Conservation (phyloP, 1,140 invertebrate genomes). For the Leptestheria dahalacensis region DNA sequence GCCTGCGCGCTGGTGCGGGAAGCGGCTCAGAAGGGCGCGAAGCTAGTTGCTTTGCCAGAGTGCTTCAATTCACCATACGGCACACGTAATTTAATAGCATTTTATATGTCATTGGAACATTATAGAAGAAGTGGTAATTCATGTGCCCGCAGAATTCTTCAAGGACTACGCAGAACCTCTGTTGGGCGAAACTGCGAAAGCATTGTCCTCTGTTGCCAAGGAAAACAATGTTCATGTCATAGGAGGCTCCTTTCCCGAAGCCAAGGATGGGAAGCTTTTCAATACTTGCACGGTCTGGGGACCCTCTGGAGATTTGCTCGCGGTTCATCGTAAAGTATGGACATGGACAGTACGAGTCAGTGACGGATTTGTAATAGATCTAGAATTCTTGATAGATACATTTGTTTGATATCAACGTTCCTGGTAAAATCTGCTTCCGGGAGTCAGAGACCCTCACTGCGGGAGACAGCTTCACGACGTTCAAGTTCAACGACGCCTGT, state of each 20-base stretch:
- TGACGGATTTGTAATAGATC: neutral
- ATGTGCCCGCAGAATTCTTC: slow-evolving; percentile 53
- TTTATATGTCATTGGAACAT: neutral
- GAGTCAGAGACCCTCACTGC: slow-evolving; percentile 70
- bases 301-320: slow-evolving; percentile 51
- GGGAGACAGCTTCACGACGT: slow-evolving; percentile 57
- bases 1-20: slow-evolving; percentile 54
- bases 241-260: slow-evolving; percentile 73
- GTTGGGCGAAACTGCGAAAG: slow-evolving; percentile 54
- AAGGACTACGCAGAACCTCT: slow-evolving; percentile 70
- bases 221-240: slow-evolving; percentile 65
- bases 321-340: slow-evolving; percentile 34
- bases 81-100: slow-evolving; percentile 40
- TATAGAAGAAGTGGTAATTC: neutral
- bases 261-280: slow-evolving; percentile 49
- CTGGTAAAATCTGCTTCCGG: slow-evolving; percentile 79
- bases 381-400: slow-evolving; percentile 47
- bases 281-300: slow-evolving; percentile 87
- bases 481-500: slow-evolving; percentile 47
- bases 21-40: slow-evolving; percentile 55
- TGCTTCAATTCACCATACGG: slow-evolving; percentile 93
- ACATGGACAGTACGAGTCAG: neutral
- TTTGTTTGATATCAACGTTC: slow-evolving; percentile 89
- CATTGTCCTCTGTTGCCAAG: slow-evolving; percentile 56
- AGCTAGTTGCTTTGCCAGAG: slow-evolving; percentile 70